A percentile compares a stretch with the other conserved stretches of the same genome.
These are phyloP conservation scores for Pteropus alecto DNA, from an alignment of 2,113 vertebrate genomes.

Conservation along the genomic window DNA sequence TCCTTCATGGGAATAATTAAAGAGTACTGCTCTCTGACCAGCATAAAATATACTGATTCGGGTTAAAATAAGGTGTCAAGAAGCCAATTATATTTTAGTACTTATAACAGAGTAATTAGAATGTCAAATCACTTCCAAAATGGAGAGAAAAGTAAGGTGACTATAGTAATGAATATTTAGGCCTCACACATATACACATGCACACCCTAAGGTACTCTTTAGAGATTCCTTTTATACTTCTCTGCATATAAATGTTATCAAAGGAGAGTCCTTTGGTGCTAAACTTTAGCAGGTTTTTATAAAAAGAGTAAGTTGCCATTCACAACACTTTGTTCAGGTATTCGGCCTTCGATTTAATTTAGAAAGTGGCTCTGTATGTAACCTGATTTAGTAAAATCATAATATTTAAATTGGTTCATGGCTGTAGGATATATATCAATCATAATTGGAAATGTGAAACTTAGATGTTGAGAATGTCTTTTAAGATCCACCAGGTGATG, in stretches of 20 bases:
- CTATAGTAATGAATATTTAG: neutral
- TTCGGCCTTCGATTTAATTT: neutral
- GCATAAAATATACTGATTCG: neutral
- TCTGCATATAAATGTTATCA: neutral
- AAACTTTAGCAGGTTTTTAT: neutral
- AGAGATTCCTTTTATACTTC: neutral
- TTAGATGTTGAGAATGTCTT: neutral
- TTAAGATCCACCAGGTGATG: neutral
- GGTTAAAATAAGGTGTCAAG: neutral
- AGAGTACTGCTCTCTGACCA: neutral
- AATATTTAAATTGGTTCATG: neutral
- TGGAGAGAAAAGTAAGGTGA: neutral
- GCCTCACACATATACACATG: neutral
- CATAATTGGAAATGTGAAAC: neutral
- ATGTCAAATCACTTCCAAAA: slow-evolving; percentile 21
- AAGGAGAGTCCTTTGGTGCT: neutral
- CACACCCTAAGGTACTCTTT: neutral
- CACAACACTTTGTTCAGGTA: neutral
- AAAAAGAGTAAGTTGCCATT: neutral
- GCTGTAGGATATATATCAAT: neutral
- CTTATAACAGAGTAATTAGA: neutral
- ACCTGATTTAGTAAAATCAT: neutral
- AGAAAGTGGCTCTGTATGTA: neutral
- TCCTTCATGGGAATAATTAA: neutral
- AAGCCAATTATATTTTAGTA: neutral